A percentile compares a stretch with the other conserved stretches of the same genome.
Evolutionary conservation across 2,888 invertebrate species (phyloP).

Genomic region (Schrankia costaestrigalis): DNA sequence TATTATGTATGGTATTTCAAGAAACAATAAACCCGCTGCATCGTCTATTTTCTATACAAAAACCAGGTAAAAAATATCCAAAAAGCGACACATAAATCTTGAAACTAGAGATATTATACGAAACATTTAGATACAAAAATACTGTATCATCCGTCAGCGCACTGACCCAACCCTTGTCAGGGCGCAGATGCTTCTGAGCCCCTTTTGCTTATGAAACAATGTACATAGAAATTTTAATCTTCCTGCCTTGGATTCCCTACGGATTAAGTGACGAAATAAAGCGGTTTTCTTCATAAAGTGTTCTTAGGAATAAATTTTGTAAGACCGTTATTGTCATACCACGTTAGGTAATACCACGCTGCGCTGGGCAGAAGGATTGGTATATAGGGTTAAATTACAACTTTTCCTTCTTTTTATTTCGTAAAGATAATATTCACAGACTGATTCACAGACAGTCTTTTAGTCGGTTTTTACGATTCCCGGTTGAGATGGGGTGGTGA

Average conservation of each 20-base stretch:
- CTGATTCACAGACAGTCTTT: too few species aligned
- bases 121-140: conserved; percentile 29
- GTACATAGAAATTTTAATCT: conserved; percentile 68
- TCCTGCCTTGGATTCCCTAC: conserved; percentile 19
- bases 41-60: not conserved
- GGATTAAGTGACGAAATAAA: conserved; percentile 3
- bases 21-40: too few species aligned
- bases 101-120: conserved; percentile 18
- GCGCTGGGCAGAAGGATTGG: too few species aligned
- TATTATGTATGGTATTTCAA: too few species aligned
- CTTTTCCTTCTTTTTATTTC: too few species aligned
- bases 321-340: too few species aligned
- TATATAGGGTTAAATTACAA: too few species aligned
- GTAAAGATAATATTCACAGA: too few species aligned
- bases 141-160: conserved; percentile 48
- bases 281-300: conserved; percentile 1
- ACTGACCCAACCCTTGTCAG: conserved; percentile 63
- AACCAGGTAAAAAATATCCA: conserved; percentile 4
- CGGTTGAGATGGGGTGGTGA: too few species aligned
- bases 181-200: conserved; percentile 54
- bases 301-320: too few species aligned
- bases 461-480: too few species aligned
- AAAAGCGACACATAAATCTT: conserved; percentile 8
- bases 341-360: too few species aligned
- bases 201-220: conserved; percentile 62